Evolutionary conservation across 92 coral and sea anemone species (phyloP), one percentile per base, ranked within the genome.

Genomic region (Phenganax marumi): DNA sequence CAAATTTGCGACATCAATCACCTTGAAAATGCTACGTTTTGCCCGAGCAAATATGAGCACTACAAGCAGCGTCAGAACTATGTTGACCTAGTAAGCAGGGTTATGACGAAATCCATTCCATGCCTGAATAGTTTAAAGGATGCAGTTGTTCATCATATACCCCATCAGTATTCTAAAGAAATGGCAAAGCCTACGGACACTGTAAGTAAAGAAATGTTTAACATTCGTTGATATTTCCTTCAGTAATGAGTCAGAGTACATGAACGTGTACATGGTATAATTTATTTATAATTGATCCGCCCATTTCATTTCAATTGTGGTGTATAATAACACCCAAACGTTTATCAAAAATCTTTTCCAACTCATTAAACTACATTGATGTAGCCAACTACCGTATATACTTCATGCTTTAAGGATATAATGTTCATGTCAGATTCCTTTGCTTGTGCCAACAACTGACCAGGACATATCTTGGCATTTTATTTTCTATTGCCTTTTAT

Each of bases 1-100:
- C 89, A 84, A 77, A 56, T 68, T 12, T 68, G 81, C 75, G 87
- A 86, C 50, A 58, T 90, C 25, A 71, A 76, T 19, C 84, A 52
- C 0, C n/a, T 75, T 62, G 80, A 75, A 51, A 75, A 75, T 75
- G 80, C 24, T 2, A 22, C 62, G 18, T 75, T 50, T 23, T 75
- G 80, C 23, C 80, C 62, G 12, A 75, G 63, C 63, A 50, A 52
- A 52, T 52, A n/a, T 19, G 75, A 69, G 52, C 75, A 69, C 33
- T 25, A 24, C 50, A 69, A 69, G 50, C 75, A 69, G 19, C 75
- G 75, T 10, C 50, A 69, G 47, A 69, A 69, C 75, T 69, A 69
- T 33, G 17, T 24, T 24, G 26, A 24, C 52, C 47, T 69, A 18
- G 75, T 69, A 11, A 24, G 50, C 48, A 69, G 75, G 33, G 47